These are phyloP conservation scores for Netelia virgata DNA, from an alignment of 2,888 invertebrate genomes.

Conservation along the genomic window DNA sequence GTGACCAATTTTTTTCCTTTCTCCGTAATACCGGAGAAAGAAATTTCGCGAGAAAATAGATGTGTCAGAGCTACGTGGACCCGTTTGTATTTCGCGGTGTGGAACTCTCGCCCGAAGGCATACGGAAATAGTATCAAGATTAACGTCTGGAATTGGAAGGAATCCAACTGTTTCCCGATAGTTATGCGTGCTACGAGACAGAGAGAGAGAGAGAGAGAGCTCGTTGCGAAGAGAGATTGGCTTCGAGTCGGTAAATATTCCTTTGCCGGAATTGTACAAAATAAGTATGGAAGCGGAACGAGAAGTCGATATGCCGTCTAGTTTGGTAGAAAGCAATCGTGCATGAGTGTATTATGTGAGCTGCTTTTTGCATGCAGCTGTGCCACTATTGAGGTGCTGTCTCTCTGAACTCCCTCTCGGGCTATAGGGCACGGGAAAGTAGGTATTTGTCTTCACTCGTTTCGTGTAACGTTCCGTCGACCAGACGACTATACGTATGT, in stretches of 20 bases:
- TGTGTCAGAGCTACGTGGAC: conserved; percentile 4
- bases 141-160: conserved; percentile 36
- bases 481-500: conserved; percentile 32
- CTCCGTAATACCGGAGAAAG: neutral
- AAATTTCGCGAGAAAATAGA: conserved; percentile 17
- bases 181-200: neutral
- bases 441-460: conserved; percentile 67
- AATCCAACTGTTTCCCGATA: conserved; percentile 26
- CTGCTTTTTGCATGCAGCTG: conserved; percentile 42
- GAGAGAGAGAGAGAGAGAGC: conserved; percentile 18
- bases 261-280: conserved; percentile 32
- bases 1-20: conserved; percentile 12
- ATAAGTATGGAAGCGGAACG: conserved; percentile 41
- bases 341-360: conserved; percentile 58
- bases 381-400: conserved; percentile 34
- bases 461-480: conserved; percentile 43
- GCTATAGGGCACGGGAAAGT: conserved; percentile 73
- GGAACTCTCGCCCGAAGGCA: conserved; percentile 4
- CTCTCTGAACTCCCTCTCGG: conserved; percentile 46
- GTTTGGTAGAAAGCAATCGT: conserved; percentile 65
- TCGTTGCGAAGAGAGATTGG: neutral
- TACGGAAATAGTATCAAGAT: conserved; percentile 24
- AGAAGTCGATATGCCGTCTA: conserved; percentile 32
- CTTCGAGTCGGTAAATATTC: conserved; percentile 37
- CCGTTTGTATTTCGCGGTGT: neutral